These are phyloP conservation scores for Whitmania pigra DNA, from an alignment of 1,140 invertebrate species.

Conservation along the genomic window DNA sequence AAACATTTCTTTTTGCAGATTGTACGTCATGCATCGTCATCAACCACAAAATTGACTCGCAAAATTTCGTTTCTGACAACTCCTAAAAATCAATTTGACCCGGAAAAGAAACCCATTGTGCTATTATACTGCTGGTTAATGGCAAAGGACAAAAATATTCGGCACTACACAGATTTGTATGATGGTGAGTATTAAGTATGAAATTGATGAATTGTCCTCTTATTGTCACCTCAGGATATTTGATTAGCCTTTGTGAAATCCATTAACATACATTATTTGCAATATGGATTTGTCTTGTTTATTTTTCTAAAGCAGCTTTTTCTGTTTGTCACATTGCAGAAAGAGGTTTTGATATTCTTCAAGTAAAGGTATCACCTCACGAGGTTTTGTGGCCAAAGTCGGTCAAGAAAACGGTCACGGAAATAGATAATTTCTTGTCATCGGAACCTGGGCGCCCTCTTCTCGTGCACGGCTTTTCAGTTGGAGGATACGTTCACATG, in stretches of 20 bases:
- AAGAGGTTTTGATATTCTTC: conserved; percentile 5
- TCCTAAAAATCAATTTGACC: too few species aligned
- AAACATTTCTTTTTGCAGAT: too few species aligned
- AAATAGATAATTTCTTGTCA: background rate
- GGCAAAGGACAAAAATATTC: background rate
- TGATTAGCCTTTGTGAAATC: too few species aligned
- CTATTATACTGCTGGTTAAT: background rate
- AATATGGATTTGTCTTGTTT: too few species aligned
- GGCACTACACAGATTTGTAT: background rate
- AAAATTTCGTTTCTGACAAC: too few species aligned
- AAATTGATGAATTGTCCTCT: too few species aligned
- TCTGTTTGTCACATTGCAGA: background rate
- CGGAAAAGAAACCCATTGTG: background rate
- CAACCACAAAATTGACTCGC: too few species aligned
- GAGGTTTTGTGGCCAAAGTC: conserved; percentile 2
- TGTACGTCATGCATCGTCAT: too few species aligned
- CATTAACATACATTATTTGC: too few species aligned
- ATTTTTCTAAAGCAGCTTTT: too few species aligned
- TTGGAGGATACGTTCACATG: background rate
- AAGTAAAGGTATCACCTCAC: background rate
- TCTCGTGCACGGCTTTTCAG: background rate
- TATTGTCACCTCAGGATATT: too few species aligned
- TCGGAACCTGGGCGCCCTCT: background rate
- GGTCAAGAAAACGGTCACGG: background rate
- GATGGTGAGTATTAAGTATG: background rate